Evolutionary conservation across 2,797 vertebrate genomes (phyloP).

Genomic region (Aselliscus stoliczkanus): DNA sequence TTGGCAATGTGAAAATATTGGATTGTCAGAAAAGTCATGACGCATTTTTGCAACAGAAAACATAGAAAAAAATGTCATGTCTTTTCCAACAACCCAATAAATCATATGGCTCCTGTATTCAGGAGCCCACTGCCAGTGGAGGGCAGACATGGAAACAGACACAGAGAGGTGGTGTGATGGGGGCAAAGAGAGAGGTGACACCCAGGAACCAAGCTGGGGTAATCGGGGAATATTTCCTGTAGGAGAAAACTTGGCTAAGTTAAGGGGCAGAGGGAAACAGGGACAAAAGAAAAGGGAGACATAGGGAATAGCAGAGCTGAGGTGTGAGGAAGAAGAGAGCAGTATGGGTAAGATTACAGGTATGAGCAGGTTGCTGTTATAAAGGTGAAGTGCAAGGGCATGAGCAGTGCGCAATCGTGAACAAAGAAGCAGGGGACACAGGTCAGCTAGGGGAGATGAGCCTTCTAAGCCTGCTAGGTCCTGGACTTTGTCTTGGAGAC

Average conservation of each 20-base stretch:
- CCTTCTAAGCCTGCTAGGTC: neutral
- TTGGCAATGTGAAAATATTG: neutral
- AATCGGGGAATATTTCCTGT: neutral
- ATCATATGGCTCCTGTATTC: neutral
- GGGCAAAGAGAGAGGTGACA: neutral
- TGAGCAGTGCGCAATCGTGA: rapidly evolving
- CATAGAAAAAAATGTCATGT: too few relatives aligned
- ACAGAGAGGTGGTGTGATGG: neutral
- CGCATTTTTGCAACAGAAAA: too few relatives aligned
- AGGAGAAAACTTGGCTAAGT: neutral
- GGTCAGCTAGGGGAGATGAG: too few relatives aligned
- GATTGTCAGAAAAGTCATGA: too few relatives aligned
- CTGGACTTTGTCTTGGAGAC: neutral
- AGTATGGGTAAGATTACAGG: rapidly evolving
- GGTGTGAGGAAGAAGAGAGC: neutral
- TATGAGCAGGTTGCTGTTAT: neutral
- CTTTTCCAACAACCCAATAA: too few relatives aligned
- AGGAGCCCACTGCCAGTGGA: neutral
- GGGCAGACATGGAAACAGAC: neutral
- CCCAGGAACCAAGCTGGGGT: too few relatives aligned
- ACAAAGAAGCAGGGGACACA: neutral
- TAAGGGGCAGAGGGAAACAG: neutral
- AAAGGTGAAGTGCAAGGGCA: neutral
- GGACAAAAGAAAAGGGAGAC: neutral
- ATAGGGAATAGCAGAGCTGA: neutral